phyloP scores from a whole-genome alignment of 2,888 invertebrate species.

The Loripinus fragilis region DNA sequence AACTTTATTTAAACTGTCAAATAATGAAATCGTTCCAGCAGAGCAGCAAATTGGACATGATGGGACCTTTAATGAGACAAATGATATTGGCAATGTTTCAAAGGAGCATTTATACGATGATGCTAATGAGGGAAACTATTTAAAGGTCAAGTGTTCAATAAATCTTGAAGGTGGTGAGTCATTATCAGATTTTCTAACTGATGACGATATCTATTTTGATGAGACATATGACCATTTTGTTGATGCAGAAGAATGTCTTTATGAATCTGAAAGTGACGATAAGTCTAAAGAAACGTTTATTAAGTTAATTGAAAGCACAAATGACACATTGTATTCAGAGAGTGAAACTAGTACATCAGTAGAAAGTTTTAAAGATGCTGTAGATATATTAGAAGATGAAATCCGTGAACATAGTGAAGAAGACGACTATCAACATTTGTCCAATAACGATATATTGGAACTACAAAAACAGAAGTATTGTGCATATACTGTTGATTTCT shows the following conservation, averaged over 20 bases:
- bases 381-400: slow-evolving; percentile 50
- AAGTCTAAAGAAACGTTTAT: background rate
- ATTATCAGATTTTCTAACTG: background rate
- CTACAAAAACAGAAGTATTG: background rate
- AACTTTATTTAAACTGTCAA: no score
- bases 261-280: background rate
- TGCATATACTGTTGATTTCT: background rate
- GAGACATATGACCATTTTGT: slow-evolving; percentile 29
- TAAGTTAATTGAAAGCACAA: background rate
- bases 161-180: background rate
- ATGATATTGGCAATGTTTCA: no score
- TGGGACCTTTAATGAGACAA: no score
- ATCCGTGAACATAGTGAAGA: background rate
- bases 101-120: no score
- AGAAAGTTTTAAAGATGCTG: slow-evolving; percentile 59
- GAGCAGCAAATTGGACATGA: no score
- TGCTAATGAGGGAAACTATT: no score
- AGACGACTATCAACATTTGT: background rate
- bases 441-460: background rate
- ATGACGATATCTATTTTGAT: slow-evolving; percentile 14
- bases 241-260: slow-evolving; percentile 26
- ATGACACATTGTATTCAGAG: background rate
- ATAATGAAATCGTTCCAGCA: no score
- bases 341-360: slow-evolving; percentile 38
- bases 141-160: background rate